Percentiles rank a stretch among this genome's conserved stretches.
Evolutionary conservation across 2,797 vertebrate species (phyloP).

Genomic region (Xyrichtys novacula): DNA sequence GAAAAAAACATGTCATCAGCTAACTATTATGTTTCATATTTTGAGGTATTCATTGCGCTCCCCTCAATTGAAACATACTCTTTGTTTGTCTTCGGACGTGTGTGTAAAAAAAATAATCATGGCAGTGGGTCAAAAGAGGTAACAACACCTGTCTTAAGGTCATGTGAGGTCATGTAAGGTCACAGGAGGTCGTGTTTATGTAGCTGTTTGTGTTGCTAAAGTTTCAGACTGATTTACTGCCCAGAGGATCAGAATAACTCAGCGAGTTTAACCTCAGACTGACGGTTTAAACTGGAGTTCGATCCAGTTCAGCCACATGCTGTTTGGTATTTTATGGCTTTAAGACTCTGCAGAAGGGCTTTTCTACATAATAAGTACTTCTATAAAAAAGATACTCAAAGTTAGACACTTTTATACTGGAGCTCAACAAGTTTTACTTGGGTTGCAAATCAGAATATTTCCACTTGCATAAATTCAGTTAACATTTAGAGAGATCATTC

Average conservation of each 20-base stretch:
- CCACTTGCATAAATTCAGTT: too few relatives aligned
- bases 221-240: constrained; percentile 41
- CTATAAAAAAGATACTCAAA: too few relatives aligned
- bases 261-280: constrained; percentile 40
- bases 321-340: not conserved
- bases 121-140: constrained; percentile 12
- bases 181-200: constrained; percentile 20
- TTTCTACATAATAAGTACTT: too few relatives aligned
- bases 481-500: too few relatives aligned
- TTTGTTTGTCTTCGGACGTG: not conserved
- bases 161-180: not conserved
- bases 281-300: constrained; percentile 8
- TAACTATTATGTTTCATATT: not conserved
- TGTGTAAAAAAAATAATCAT: constrained; percentile 1
- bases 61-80: not conserved
- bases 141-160: constrained; percentile 4
- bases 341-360: too few relatives aligned
- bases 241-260: constrained; percentile 48
- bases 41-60: too few relatives aligned
- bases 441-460: too few relatives aligned
- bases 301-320: constrained; percentile 14
- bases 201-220: constrained; percentile 20
- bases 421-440: too few relatives aligned
- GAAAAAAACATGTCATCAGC: not conserved
- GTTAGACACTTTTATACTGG: too few relatives aligned